A percentile compares a stretch with the other conserved stretches of the same genome.
Conservation (phyloP, 2,888 invertebrate genomes). For the Polymixis lichenea region DNA sequence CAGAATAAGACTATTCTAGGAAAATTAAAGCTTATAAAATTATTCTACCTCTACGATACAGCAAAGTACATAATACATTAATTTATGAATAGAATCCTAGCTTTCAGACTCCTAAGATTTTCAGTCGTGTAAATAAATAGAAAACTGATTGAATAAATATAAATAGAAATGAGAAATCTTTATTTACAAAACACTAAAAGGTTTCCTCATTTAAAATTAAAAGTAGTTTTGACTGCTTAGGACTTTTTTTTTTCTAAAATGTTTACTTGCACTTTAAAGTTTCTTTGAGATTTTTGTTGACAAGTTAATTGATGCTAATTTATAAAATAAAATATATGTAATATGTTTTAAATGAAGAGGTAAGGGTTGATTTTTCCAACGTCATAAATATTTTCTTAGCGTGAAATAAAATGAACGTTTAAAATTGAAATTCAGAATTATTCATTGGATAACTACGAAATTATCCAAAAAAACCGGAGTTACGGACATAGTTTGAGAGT, state of each 20-base stretch:
- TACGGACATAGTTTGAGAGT: background rate
- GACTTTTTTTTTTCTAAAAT: background rate
- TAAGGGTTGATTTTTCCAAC: background rate
- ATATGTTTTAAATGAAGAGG: background rate
- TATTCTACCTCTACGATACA: background rate
- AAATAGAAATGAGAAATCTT: background rate
- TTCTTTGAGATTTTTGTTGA: background rate
- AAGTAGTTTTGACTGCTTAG: background rate
- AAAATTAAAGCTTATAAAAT: background rate
- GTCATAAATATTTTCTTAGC: background rate
- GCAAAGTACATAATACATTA: constrained; percentile 1
- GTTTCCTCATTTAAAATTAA: background rate
- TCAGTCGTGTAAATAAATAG: background rate
- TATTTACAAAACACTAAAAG: background rate
- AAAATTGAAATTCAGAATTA: background rate
- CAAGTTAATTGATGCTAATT: background rate
- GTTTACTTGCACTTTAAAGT: constrained; percentile 1
- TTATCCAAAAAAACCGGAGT: background rate
- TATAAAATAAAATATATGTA: background rate
- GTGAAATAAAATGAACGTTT: background rate
- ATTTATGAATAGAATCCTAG: background rate
- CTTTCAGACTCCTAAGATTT: background rate
- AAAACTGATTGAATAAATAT: constrained; percentile 4
- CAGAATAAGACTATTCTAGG: background rate
- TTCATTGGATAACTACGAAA: background rate